Percentiles rank a stretch among this genome's conserved stretches.
phyloP scores from a whole-genome alignment of 1,140 invertebrate genomes.

The Atta texana region DNA sequence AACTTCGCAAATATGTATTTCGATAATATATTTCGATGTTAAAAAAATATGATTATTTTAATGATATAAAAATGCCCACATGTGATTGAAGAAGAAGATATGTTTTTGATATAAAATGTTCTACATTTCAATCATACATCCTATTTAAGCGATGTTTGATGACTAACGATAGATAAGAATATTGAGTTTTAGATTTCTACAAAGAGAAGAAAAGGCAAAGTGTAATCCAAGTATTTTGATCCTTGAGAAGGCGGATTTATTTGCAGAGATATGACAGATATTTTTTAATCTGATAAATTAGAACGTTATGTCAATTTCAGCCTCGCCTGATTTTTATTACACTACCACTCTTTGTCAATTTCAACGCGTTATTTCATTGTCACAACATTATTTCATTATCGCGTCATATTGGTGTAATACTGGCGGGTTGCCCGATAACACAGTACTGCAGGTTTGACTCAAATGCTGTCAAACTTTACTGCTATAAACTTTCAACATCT shows the following conservation, averaged over 20 bases:
- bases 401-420: neutral
- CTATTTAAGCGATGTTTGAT: neutral
- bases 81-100: neutral
- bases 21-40: too few relatives aligned
- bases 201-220: neutral
- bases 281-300: neutral
- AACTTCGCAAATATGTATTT: neutral
- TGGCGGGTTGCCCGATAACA: neutral
- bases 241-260: neutral
- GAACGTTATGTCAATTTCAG: neutral
- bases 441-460: neutral
- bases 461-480: conserved; percentile 22
- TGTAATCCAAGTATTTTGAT: neutral
- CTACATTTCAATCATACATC: too few relatives aligned
- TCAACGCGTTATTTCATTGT: conserved; percentile 2
- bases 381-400: neutral
- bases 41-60: neutral
- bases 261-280: neutral
- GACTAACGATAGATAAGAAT: neutral
- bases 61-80: neutral
- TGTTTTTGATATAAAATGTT: neutral
- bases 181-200: neutral
- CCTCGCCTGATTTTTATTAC: conserved; percentile 26
- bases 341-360: neutral
- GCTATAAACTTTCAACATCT: neutral